These are phyloP conservation scores for Lacerta agilis DNA, from an alignment of 2,797 vertebrate genomes.

Conservation along the genomic window DNA sequence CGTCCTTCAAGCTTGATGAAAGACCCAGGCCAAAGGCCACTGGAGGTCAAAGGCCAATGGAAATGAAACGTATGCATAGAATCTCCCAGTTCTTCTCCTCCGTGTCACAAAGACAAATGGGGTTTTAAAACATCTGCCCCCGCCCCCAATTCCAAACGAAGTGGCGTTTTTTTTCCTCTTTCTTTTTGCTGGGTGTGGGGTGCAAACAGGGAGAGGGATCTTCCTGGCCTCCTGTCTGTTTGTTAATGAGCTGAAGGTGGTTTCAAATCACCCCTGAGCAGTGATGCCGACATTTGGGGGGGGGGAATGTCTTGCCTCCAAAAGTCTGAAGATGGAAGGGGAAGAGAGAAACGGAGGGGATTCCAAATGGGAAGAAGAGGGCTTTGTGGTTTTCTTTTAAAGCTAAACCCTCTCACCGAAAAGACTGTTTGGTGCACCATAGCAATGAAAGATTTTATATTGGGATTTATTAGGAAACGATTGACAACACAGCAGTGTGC, in stretches of 20 bases:
- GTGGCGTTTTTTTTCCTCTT: slow-evolving; percentile 64
- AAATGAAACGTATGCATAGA: slow-evolving; percentile 59
- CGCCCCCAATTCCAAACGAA: slow-evolving; percentile 45
- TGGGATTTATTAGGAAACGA: neutral
- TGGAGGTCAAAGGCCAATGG: slow-evolving; percentile 68
- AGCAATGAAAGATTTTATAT: neutral
- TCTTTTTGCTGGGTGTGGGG: slow-evolving; percentile 51
- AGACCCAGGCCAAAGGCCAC: slow-evolving; percentile 69
- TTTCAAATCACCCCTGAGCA: slow-evolving; percentile 21
- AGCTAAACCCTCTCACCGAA: neutral
- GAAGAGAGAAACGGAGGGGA: neutral
- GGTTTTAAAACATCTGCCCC: slow-evolving; percentile 58
- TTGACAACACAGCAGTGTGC: neutral
- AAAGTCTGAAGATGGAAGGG: neutral
- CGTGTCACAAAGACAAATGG: slow-evolving; percentile 78
- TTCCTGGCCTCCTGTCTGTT: slow-evolving; percentile 49
- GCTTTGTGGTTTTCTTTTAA: neutral
- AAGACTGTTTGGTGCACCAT: neutral
- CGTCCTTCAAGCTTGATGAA: slow-evolving; percentile 66
- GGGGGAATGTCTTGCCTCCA: neutral
- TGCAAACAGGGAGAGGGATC: too few relatives aligned
- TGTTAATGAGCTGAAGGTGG: slow-evolving; percentile 70
- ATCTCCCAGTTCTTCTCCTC: slow-evolving; percentile 58
- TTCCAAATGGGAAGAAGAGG: neutral
- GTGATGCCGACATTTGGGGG: neutral